Evolutionary conservation across 2,113 vertebrate species (phyloP).

Genomic region (Catharus fuscescens): DNA sequence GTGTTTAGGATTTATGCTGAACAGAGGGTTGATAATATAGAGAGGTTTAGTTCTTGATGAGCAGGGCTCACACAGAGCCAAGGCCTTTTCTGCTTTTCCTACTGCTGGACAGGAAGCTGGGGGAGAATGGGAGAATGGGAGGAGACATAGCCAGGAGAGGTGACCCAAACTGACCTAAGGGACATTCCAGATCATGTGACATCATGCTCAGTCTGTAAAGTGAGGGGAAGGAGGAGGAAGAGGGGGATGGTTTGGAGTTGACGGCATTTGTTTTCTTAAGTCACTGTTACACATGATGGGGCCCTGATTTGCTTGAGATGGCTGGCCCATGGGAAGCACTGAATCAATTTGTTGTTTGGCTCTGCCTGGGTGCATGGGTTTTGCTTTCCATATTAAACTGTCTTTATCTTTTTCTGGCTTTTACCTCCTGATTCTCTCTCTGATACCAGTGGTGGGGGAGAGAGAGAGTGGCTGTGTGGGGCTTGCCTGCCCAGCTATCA

Average conservation of each 20-base stretch:
- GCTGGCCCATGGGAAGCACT: neutral
- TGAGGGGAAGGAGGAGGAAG: neutral
- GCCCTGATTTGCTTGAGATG: neutral
- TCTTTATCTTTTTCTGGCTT: neutral
- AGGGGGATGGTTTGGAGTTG: accelerated
- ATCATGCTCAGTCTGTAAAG: neutral
- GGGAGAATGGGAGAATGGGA: neutral
- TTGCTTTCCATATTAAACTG: neutral
- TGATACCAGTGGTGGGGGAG: no score
- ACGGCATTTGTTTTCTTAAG: neutral
- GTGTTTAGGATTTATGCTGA: neutral
- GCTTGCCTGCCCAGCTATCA: neutral
- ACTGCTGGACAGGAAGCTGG: neutral
- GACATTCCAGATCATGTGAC: neutral
- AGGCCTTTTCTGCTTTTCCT: neutral
- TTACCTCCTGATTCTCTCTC: neutral
- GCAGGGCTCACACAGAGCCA: accelerated
- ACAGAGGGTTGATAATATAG: accelerated
- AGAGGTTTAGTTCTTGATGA: neutral
- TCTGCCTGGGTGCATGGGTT: neutral
- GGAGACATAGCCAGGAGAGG: neutral
- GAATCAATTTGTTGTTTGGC: neutral
- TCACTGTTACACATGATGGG: accelerated
- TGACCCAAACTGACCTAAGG: neutral
- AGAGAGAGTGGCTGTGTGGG: neutral